Conservation (phyloP, 2,888 invertebrate species). For the Chymomyza caudatula region DNA sequence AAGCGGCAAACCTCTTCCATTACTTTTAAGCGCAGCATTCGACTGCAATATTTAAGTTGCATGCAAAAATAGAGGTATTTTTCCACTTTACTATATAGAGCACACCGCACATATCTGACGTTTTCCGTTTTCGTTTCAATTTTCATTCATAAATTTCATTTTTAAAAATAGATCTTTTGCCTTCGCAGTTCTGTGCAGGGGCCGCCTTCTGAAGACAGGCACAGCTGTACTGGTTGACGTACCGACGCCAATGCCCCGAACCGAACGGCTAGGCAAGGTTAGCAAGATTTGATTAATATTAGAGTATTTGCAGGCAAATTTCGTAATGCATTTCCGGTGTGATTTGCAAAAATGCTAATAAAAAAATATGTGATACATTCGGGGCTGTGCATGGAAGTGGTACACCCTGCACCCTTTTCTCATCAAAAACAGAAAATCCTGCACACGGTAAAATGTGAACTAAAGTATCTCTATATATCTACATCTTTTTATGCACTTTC, state of each 20-base stretch:
- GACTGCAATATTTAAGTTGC: neutral
- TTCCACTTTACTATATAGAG: neutral
- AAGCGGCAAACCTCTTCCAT: neutral
- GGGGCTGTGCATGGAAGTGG: neutral
- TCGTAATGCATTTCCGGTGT: constrained; percentile 49
- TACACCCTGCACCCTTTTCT: too few species aligned
- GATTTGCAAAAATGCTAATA: constrained; percentile 11
- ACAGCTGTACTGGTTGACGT: constrained; percentile 11
- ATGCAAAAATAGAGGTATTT: neutral
- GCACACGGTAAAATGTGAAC: too few species aligned
- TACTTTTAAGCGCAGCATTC: neutral
- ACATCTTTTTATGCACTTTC: too few species aligned
- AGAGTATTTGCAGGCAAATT: constrained; percentile 42
- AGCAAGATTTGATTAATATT: constrained; percentile 48
- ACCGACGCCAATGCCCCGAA: constrained; percentile 12
- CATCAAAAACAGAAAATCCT: too few species aligned
- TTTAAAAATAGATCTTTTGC: constrained; percentile 46
- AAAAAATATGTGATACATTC: neutral
- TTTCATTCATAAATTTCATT: constrained; percentile 57
- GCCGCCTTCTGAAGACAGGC: neutral
- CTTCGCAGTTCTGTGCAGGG: constrained; percentile 10
- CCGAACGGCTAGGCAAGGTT: constrained; percentile 35
- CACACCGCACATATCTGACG: neutral
- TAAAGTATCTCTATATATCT: too few species aligned
- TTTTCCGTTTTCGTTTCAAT: constrained; percentile 30